Conservation (phyloP, 2,113 vertebrate genomes). For the Chloropsis cyanopogon region DNA sequence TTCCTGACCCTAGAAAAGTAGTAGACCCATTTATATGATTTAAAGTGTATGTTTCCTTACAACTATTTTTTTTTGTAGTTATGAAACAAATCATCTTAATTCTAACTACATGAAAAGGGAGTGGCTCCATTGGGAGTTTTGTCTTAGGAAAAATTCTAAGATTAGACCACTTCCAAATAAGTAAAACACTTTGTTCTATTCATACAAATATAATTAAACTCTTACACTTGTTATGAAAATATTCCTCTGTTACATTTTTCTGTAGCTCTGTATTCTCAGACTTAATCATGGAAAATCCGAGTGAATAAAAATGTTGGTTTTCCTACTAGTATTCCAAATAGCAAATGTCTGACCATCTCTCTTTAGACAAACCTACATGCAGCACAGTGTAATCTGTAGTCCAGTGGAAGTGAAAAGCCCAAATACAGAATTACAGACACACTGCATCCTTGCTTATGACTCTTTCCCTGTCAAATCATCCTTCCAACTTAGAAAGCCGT, state of each 20-base stretch:
- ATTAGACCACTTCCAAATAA: conserved; percentile 4
- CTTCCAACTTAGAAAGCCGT: background rate
- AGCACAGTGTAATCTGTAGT: background rate
- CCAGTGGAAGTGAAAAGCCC: background rate
- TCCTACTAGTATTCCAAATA: background rate
- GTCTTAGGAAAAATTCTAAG: background rate
- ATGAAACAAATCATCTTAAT: background rate
- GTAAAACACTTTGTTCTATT: conserved; percentile 6
- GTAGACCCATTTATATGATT: background rate
- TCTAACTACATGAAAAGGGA: background rate
- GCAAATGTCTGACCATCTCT: background rate
- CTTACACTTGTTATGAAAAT: background rate
- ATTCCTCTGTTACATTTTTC: background rate
- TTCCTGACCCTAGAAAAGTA: background rate
- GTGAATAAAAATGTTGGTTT: background rate
- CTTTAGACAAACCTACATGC: background rate
- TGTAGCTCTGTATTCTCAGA: background rate
- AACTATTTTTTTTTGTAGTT: background rate
- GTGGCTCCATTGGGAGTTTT: background rate
- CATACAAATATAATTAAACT: background rate
- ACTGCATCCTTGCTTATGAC: background rate
- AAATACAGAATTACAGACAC: background rate
- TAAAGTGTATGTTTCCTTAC: background rate
- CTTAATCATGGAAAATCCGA: background rate
- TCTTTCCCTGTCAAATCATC: background rate